phyloP scores from a whole-genome alignment of 1,140 invertebrate species.

The Elymnias hypermnestra region DNA sequence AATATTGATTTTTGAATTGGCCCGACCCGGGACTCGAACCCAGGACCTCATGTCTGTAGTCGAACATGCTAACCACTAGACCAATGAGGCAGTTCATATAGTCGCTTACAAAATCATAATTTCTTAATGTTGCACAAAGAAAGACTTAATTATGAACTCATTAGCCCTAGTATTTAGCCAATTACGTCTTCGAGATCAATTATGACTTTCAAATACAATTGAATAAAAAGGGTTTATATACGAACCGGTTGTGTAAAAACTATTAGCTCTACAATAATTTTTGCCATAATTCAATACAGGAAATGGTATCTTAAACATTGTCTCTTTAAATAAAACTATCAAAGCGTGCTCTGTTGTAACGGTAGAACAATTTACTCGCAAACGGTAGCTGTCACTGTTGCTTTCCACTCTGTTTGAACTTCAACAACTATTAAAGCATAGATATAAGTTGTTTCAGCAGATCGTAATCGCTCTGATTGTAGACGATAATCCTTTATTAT shows the following conservation, averaged over 20 bases:
- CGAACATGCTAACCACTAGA: too few species aligned
- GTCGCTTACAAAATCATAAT: too few species aligned
- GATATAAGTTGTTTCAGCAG: constrained; percentile 12
- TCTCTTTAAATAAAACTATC: constrained; percentile 12
- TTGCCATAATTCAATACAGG: constrained; percentile 2
- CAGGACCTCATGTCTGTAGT: too few species aligned
- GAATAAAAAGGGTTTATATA: too few species aligned
- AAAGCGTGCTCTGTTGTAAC: constrained; percentile 15
- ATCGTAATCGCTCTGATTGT: constrained; percentile 12
- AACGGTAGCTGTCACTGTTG: constrained; percentile 23
- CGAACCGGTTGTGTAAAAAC: constrained; percentile 1
- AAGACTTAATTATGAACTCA: too few species aligned
- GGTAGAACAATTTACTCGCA: constrained; percentile 20
- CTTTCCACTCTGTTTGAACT: constrained; percentile 28
- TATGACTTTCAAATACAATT: too few species aligned
- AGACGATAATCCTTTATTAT: neutral
- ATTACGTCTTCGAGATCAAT: too few species aligned
- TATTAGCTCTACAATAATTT: neutral
- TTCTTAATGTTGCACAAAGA: too few species aligned
- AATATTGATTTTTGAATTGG: too few species aligned
- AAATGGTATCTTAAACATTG: constrained; percentile 5
- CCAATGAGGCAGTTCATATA: too few species aligned
- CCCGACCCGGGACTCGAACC: too few species aligned
- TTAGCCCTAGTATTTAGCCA: too few species aligned
- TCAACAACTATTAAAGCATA: constrained; percentile 22